phyloP scores from a whole-genome alignment of 1,140 invertebrate genomes.

The Capitella teleta region DNA sequence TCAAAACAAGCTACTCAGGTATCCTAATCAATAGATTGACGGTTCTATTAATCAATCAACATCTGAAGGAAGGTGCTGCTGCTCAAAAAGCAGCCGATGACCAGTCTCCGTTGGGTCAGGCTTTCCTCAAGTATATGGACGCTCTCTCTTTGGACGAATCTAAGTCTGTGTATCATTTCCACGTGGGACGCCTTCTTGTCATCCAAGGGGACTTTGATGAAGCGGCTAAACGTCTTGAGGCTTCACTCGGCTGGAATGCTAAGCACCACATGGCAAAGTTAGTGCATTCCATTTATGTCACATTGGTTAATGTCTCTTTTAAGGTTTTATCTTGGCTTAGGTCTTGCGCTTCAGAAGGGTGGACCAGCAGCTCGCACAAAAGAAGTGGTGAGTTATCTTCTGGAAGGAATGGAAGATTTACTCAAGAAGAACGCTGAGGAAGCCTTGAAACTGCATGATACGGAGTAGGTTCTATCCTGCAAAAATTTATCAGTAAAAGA shows the following conservation, averaged over 20 bases:
- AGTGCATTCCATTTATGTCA: neutral
- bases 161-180: constrained; percentile 35
- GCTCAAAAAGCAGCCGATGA: constrained; percentile 34
- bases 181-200: constrained; percentile 35
- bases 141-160: constrained; percentile 31
- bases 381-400: constrained; percentile 27
- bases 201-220: constrained; percentile 34
- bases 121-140: constrained; percentile 37
- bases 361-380: constrained; percentile 26
- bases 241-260: constrained; percentile 32
- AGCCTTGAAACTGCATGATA: too few relatives aligned
- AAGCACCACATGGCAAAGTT: constrained; percentile 32
- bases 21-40: too few relatives aligned
- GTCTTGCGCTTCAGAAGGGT: constrained; percentile 29
- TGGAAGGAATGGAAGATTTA: constrained; percentile 31
- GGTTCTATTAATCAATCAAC: too few relatives aligned
- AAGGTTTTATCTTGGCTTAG: constrained; percentile 37
- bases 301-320: neutral
- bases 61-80: constrained; percentile 31
- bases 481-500: too few relatives aligned
- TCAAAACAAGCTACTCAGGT: constrained; percentile 39
- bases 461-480: too few relatives aligned
- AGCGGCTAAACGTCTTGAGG: constrained; percentile 31
- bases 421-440: constrained; percentile 25
- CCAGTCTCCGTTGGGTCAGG: constrained; percentile 31